phyloP scores from a whole-genome alignment of 2,888 invertebrate genomes.

The Xestoiulus laeticollis region DNA sequence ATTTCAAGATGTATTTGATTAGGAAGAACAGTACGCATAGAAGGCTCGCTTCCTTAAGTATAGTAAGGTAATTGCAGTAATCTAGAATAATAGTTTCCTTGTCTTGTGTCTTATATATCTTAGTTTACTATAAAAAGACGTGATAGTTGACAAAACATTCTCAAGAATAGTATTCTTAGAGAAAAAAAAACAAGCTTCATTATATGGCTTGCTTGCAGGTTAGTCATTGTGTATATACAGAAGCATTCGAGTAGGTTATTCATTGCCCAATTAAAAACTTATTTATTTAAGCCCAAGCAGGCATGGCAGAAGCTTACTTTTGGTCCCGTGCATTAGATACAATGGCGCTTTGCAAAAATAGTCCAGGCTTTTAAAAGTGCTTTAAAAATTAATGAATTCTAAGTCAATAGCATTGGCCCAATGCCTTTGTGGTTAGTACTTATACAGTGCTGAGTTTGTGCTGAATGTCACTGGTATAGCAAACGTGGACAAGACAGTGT shows the following conservation, averaged over 20 bases:
- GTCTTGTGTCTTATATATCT: not conserved
- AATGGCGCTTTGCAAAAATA: not conserved
- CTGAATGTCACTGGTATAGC: not conserved
- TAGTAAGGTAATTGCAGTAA: constrained; percentile 35
- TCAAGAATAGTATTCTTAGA: not conserved
- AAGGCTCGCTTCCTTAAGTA: not conserved
- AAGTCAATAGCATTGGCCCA: not conserved
- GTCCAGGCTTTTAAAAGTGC: constrained; percentile 1
- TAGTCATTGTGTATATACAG: not conserved
- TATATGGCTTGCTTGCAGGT: not conserved
- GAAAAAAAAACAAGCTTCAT: not conserved
- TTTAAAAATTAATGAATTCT: constrained; percentile 1
- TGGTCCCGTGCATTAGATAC: not conserved
- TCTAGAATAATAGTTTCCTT: constrained; percentile 29
- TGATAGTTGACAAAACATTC: constrained; percentile 19
- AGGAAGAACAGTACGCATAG: not conserved
- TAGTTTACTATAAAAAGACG: constrained; percentile 25
- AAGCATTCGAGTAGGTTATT: not conserved
- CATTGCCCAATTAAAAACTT: constrained; percentile 39
- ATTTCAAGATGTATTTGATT: constrained; percentile 28
- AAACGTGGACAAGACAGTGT: not conserved
- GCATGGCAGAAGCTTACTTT: not conserved
- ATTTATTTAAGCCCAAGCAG: not conserved
- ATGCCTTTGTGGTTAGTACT: not conserved
- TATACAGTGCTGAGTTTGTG: not conserved